phyloP scores from a whole-genome alignment of 2,888 invertebrate genomes.

The Atherix ibis region DNA sequence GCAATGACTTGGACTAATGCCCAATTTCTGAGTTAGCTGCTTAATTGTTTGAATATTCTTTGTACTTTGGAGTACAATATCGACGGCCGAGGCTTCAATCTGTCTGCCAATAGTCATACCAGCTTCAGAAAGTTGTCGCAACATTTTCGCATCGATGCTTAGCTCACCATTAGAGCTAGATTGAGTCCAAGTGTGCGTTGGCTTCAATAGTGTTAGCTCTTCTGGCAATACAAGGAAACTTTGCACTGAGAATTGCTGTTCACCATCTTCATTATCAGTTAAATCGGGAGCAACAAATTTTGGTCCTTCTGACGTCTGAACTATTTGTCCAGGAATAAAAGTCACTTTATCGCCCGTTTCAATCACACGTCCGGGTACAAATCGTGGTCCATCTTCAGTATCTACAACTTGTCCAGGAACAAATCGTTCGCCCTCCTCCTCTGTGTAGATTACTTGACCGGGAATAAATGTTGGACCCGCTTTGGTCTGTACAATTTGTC shows the following conservation, averaged over 20 bases:
- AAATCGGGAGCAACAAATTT: slow-evolving; percentile 54
- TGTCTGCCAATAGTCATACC: slow-evolving; percentile 52
- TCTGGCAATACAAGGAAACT: slow-evolving; percentile 43
- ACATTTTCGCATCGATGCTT: slow-evolving; percentile 47
- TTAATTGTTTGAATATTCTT: slow-evolving; percentile 12
- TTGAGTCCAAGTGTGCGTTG: slow-evolving; percentile 20
- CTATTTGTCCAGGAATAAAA: slow-evolving; percentile 64
- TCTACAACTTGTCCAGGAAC: slow-evolving; percentile 55
- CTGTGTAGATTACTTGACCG: slow-evolving; percentile 48
- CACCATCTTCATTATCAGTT: slow-evolving; percentile 46
- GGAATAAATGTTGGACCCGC: slow-evolving; percentile 63
- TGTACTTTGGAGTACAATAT: slow-evolving; percentile 38
- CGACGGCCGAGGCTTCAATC: slow-evolving; percentile 45
- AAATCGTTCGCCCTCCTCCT: slow-evolving; percentile 37
- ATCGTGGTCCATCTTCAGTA: slow-evolving; percentile 50
- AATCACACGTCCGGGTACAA: slow-evolving; percentile 56
- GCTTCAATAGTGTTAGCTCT: slow-evolving; percentile 31
- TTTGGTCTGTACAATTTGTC: slow-evolving; percentile 59
- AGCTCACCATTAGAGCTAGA: slow-evolving; percentile 37
- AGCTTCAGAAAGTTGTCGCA: slow-evolving; percentile 48
- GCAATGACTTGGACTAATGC: slow-evolving; percentile 4
- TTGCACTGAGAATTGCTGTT: slow-evolving; percentile 51
- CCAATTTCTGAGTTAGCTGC: slow-evolving; percentile 6
- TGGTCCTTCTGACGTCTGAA: slow-evolving; percentile 53
- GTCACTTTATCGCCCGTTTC: slow-evolving; percentile 54